Base-by-base conservation (phyloP, 1,140 invertebrate species). In the Mercenaria mercenaria region DNA sequence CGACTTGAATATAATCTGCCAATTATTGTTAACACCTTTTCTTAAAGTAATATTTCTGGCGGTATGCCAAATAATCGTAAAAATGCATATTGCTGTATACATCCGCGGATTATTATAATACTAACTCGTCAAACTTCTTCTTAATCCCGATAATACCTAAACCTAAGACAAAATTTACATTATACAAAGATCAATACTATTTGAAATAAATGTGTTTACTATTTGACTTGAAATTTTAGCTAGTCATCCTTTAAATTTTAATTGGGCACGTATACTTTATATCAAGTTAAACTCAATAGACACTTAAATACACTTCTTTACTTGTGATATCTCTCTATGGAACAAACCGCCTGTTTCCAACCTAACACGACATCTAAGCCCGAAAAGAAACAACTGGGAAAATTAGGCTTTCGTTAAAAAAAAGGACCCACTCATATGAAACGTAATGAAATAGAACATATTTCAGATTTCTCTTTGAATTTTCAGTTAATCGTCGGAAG, bases 1-100 rank as follows among this genome's bases (percentile, higher is more conserved):
- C 59, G n/a, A 39, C 34, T 39, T 39, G 67, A 72, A 39, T 72
- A 23, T 1, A 29, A 72, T 72, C 34, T 72, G 13, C 34, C 15
- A 41, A 72, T 72, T 72, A 72, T 1, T 23, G 29, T 72, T 39
- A 72, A 72, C 67, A 41, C 67, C 67, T 72, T 72, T 72, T 72
- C 37, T 26, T 64, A 64, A 64, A 64, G 59, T 26, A 18, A 26
- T 20, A 37, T 72, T 29, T 72, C 67, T 72, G 67, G 67, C 67
- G 20, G 15, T 10, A 15, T 39, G 34, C 67, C 67, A 72, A 72
- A 41, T 41, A 15, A 39, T 29, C 34, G 23, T 39, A 72, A 39
- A 72, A 72, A 39, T 29, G 23, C n/a, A 11, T 64, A 64, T 64
- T 64, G 29, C 26, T 64, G 59, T n/a, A 64, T 64, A 29, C 23